Percentiles rank a stretch among this genome's conserved stretches.
These are phyloP conservation scores for Metalampra italica DNA, from an alignment of 2,888 invertebrate species.

Conservation along the genomic window DNA sequence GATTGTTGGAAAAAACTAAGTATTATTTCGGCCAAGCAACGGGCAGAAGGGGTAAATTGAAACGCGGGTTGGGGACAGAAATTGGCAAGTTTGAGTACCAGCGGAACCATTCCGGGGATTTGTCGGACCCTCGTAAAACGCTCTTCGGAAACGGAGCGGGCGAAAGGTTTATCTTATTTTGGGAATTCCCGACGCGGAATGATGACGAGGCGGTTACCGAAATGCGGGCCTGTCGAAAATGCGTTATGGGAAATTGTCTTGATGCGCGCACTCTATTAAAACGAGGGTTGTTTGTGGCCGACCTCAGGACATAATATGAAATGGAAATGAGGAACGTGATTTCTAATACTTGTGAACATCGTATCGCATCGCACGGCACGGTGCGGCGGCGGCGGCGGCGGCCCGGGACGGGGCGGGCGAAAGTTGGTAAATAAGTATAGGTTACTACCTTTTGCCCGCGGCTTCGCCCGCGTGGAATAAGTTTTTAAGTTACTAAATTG, in stretches of 20 bases:
- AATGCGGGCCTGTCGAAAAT: constrained; percentile 22
- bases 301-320: too few species aligned
- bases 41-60: constrained; percentile 60
- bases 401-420: too few species aligned
- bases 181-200: constrained; percentile 34
- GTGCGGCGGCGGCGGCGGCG: too few species aligned
- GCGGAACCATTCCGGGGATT: constrained; percentile 48
- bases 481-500: too few species aligned
- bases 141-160: constrained; percentile 40
- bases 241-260: constrained; percentile 35
- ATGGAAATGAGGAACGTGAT: neutral
- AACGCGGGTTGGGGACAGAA: constrained; percentile 47
- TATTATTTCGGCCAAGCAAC: constrained; percentile 44
- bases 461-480: too few species aligned
- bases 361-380: too few species aligned
- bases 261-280: constrained; percentile 30
- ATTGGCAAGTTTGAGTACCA: constrained; percentile 50
- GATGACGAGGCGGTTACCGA: constrained; percentile 41
- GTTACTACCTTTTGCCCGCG: too few species aligned
- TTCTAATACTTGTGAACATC: neutral
- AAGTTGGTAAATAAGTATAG: too few species aligned
- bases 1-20: constrained; percentile 42
- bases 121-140: constrained; percentile 62
- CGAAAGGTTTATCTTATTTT: constrained; percentile 47
- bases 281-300: neutral